phyloP scores from a whole-genome alignment of 2,113 vertebrate species.

The Channa maculata region DNA sequence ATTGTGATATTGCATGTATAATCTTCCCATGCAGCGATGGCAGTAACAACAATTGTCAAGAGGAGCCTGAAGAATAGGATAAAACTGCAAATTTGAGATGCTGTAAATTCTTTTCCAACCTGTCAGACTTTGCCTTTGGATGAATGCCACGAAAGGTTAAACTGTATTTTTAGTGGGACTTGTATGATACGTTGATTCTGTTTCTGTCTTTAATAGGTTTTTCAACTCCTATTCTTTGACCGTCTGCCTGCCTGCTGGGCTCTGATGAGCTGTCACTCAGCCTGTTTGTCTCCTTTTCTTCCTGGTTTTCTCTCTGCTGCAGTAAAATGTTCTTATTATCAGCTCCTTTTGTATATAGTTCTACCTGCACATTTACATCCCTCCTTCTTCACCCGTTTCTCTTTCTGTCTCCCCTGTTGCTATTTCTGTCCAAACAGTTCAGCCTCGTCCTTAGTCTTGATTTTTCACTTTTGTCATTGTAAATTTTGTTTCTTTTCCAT shows the following conservation, averaged over 20 bases:
- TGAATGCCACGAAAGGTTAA: not conserved
- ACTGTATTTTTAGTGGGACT: constrained; percentile 4
- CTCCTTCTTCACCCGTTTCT: not conserved
- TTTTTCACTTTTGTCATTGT: constrained; percentile 56
- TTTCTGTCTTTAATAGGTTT: constrained; percentile 24
- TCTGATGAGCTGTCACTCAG: constrained; percentile 44
- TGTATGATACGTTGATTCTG: constrained; percentile 8
- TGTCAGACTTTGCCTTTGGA: constrained; percentile 3
- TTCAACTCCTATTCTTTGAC: constrained; percentile 8
- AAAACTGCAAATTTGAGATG: not conserved
- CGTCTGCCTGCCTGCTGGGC: not conserved
- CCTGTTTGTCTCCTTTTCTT: constrained; percentile 9
- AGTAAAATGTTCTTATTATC: constrained; percentile 25
- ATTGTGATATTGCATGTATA: no score
- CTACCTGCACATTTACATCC: constrained; percentile 30
- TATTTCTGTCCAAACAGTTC: constrained; percentile 30
- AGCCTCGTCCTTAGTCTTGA: constrained; percentile 34
- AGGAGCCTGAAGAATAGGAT: no score
- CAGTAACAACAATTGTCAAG: no score
- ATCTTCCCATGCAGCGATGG: no score
- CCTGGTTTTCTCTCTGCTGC: constrained; percentile 2
- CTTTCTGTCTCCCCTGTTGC: constrained; percentile 15
- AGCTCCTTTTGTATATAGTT: constrained; percentile 14
- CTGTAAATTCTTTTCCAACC: not conserved
- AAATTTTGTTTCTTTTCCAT: constrained; percentile 62